phyloP scores from a whole-genome alignment of 2,888 invertebrate genomes.

The Holacanthella duospinosa region DNA sequence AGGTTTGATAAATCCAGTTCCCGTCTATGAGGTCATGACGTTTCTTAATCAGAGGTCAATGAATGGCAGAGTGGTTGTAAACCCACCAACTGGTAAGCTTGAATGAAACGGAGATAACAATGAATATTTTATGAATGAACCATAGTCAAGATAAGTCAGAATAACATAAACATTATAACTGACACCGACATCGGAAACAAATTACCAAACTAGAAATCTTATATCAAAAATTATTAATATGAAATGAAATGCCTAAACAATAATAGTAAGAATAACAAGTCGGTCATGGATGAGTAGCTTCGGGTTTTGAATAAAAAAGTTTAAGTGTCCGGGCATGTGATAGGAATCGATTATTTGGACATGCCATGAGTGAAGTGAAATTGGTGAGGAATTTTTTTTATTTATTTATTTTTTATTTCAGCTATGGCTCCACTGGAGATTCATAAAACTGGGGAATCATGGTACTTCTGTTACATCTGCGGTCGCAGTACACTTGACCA shows the following conservation, averaged over 20 bases:
- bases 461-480: constrained; percentile 8
- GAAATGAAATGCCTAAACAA: too few species aligned
- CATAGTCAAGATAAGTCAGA: too few species aligned
- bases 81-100: constrained; percentile 8
- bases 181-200: too few species aligned
- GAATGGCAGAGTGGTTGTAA: constrained; percentile 7
- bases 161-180: too few species aligned
- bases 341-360: too few species aligned
- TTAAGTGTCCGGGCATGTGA: too few species aligned
- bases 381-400: neutral
- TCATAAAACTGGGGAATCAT: constrained; percentile 4
- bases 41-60: constrained; percentile 3
- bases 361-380: neutral
- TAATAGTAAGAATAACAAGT: too few species aligned
- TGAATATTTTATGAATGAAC: neutral
- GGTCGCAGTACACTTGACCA: neutral
- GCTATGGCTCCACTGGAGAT: constrained; percentile 5
- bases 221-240: too few species aligned
- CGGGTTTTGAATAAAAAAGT: too few species aligned
- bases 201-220: too few species aligned
- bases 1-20: neutral
- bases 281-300: too few species aligned
- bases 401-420: neutral
- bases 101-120: too few species aligned
- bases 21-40: constrained; percentile 7